A percentile compares a stretch with the other conserved stretches of the same genome.
Evolutionary conservation across 2,797 vertebrate genomes (phyloP).

Genomic region (Notoglanidium macrostoma): DNA sequence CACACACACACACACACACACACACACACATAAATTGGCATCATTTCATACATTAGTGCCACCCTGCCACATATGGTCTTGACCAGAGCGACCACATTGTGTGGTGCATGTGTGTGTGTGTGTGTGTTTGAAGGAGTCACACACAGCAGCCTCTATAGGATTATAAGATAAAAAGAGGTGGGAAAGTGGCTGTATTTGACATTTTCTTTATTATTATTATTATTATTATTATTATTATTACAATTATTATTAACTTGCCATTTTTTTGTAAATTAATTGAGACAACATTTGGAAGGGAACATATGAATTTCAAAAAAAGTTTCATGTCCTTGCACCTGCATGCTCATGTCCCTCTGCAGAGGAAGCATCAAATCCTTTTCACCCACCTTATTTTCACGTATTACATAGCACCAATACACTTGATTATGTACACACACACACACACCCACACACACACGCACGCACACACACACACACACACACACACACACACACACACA

Average conservation of each 20-base stretch:
- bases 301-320: not conserved
- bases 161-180: not conserved
- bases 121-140: not conserved
- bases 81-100: not conserved
- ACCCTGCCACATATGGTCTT: not conserved
- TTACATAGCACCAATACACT: not conserved
- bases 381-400: slow-evolving; percentile 1
- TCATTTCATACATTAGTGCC: too few relatives aligned
- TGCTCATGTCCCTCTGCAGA: not conserved
- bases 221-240: not conserved
- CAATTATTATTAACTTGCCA: not conserved
- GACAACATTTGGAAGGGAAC: not conserved
- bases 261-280: not conserved
- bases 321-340: not conserved
- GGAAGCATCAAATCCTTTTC: not conserved
- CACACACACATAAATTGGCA: not conserved
- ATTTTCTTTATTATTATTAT: not conserved
- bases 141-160: not conserved
- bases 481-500: slow-evolving; percentile 22
- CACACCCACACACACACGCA: slow-evolving; percentile 9
- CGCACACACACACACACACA: slow-evolving; percentile 3
- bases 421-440: not conserved
- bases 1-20: not conserved
- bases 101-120: not conserved
- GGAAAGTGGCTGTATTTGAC: not conserved